These are phyloP conservation scores for Ectobius pallidus DNA, from an alignment of 2,888 invertebrate genomes.

Conservation along the genomic window DNA sequence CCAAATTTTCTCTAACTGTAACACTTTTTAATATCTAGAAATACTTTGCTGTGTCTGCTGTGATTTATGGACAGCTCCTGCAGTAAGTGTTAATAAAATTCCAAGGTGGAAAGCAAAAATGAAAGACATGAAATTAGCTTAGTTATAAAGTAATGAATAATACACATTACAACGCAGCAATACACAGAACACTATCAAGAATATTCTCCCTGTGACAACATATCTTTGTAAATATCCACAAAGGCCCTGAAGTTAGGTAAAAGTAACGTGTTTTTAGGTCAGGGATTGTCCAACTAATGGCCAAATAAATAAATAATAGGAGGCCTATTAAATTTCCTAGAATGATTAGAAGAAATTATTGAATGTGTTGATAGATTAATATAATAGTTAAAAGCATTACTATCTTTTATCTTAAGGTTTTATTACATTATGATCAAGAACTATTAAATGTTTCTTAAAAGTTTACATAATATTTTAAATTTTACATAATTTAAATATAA, in stretches of 20 bases:
- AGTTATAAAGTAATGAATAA: slow-evolving; percentile 10
- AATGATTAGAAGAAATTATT: neutral
- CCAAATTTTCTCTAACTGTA: too few relatives aligned
- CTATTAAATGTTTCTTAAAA: neutral
- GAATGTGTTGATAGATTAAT: neutral
- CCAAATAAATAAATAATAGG: neutral
- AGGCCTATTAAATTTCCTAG: neutral
- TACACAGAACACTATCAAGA: slow-evolving; percentile 23
- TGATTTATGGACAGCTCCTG: slow-evolving; percentile 30
- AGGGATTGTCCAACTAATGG: slow-evolving; percentile 24
- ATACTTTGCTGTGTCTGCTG: neutral
- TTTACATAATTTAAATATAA: too few relatives aligned
- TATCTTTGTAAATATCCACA: slow-evolving; percentile 20
- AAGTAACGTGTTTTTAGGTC: slow-evolving; percentile 1
- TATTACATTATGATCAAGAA: neutral
- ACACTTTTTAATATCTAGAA: too few relatives aligned
- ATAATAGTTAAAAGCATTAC: neutral
- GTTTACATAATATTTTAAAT: neutral
- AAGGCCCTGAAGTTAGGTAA: slow-evolving; percentile 12
- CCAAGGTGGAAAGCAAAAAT: slow-evolving; percentile 6
- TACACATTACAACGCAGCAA: slow-evolving; percentile 10
- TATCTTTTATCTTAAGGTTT: neutral
- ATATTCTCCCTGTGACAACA: slow-evolving; percentile 16
- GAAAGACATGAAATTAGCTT: slow-evolving; percentile 12
- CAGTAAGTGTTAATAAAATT: slow-evolving; percentile 22